A percentile compares a stretch with the other conserved stretches of the same genome.
Evolutionary conservation across 2,797 vertebrate genomes (phyloP).

Genomic region (Bradypus variegatus): DNA sequence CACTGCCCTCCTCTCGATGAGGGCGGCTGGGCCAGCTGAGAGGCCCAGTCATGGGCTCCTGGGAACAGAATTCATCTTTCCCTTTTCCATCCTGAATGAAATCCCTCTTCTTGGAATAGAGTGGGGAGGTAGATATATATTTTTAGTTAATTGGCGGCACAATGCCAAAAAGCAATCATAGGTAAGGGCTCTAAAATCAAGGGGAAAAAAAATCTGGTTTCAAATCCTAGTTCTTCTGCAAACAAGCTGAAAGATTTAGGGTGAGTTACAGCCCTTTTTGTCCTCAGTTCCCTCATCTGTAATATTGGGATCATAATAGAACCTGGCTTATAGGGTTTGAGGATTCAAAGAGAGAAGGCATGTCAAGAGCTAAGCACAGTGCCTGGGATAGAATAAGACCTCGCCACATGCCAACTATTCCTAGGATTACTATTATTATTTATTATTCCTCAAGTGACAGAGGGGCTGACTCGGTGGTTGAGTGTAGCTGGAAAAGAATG

Average conservation of each 20-base stretch:
- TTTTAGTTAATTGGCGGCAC: neutral
- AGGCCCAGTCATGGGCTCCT: neutral
- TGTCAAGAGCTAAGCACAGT: neutral
- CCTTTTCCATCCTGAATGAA: neutral
- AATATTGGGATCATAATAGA: neutral
- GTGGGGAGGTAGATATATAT: neutral
- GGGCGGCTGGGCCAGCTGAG: neutral
- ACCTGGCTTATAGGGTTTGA: neutral
- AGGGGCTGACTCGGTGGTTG: neutral
- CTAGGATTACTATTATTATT: neutral
- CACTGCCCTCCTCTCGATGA: neutral
- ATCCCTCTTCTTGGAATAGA: neutral
- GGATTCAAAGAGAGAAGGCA: neutral
- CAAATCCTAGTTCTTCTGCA: neutral
- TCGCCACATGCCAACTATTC: neutral
- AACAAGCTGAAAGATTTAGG: neutral
- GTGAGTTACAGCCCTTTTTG: neutral
- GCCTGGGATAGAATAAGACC: neutral
- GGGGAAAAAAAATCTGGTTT: neutral
- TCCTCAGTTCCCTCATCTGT: constrained; percentile 3
- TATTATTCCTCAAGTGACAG: neutral
- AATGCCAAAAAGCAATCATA: neutral
- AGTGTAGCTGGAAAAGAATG: neutral
- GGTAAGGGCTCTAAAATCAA: constrained; percentile 6
- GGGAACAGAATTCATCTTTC: neutral